Evolutionary conservation across 2,888 invertebrate genomes (phyloP).

Genomic region (Hemaris fuciformis): DNA sequence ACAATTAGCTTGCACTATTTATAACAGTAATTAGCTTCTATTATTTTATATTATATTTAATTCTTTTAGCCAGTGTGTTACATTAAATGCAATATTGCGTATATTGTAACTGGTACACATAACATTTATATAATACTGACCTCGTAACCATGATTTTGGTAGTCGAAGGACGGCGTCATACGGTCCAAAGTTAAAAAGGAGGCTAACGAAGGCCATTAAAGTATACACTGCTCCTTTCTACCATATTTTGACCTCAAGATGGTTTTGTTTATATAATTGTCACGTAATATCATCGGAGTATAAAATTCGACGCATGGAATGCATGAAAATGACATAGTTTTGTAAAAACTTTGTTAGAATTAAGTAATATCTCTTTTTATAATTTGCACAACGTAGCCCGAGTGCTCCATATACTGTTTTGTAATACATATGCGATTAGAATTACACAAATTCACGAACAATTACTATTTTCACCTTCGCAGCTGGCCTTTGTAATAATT

Average conservation of each 20-base stretch:
- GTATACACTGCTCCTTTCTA: neutral
- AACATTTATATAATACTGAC: slow-evolving; percentile 2
- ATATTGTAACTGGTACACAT: neutral
- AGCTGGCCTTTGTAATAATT: slow-evolving; percentile 56
- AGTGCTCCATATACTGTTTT: slow-evolving; percentile 27
- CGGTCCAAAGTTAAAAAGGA: neutral
- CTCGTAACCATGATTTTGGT: slow-evolving; percentile 6
- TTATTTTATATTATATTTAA: neutral
- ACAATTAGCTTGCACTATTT: neutral
- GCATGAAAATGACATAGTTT: slow-evolving; percentile 3
- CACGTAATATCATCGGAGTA: neutral
- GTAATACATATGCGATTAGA: slow-evolving; percentile 32
- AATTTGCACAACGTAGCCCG: slow-evolving; percentile 27
- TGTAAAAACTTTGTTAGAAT: slow-evolving; percentile 7
- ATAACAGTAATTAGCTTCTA: neutral
- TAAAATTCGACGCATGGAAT: neutral
- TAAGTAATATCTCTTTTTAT: slow-evolving; percentile 10
- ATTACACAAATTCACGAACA: slow-evolving; percentile 35
- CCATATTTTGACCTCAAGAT: neutral
- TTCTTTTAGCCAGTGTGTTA: neutral
- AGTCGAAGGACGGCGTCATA: neutral
- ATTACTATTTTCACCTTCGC: slow-evolving; percentile 54
- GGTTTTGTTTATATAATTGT: neutral
- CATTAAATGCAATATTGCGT: neutral
- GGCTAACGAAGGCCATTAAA: neutral